Evolutionary conservation across 2,797 vertebrate genomes (phyloP).

Genomic region (Sebastes miniatus): DNA sequence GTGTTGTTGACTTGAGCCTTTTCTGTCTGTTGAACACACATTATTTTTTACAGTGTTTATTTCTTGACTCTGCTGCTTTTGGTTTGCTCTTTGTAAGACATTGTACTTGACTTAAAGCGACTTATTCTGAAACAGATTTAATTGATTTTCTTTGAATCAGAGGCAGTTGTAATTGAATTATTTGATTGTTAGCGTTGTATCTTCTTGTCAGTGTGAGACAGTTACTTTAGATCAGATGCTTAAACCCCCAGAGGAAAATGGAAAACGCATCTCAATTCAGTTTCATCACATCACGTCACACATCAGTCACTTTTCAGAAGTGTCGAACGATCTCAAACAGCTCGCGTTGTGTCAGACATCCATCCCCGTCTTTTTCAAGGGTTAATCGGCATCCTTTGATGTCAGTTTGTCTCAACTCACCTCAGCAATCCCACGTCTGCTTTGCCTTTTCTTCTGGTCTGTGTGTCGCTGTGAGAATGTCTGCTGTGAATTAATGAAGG

Average conservation of each 20-base stretch:
- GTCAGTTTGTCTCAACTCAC: conserved; percentile 42
- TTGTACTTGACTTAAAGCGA: conserved; percentile 51
- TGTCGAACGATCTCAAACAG: conserved; percentile 11
- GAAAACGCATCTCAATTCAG: conserved; percentile 22
- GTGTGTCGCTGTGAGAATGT: conserved; percentile 2
- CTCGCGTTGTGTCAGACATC: conserved; percentile 26
- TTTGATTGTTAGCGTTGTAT: conserved; percentile 66
- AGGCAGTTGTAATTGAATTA: conserved; percentile 54
- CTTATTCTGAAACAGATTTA: conserved; percentile 47
- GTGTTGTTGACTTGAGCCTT: conserved; percentile 63
- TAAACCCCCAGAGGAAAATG: conserved; percentile 58
- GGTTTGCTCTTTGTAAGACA: conserved; percentile 62
- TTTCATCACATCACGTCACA: background rate
- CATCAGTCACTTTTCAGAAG: conserved; percentile 27
- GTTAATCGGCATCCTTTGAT: conserved; percentile 35
- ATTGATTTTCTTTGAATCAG: conserved; percentile 62
- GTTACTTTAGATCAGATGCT: conserved; percentile 67
- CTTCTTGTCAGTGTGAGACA: conserved; percentile 64
- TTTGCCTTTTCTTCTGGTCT: conserved; percentile 8
- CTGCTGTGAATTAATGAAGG: conserved; percentile 21
- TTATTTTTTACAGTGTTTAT: conserved; percentile 65
- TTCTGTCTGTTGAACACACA: conserved; percentile 50
- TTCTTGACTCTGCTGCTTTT: conserved; percentile 64
- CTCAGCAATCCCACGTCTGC: conserved; percentile 16
- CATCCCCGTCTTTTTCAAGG: conserved; percentile 8